Evolutionary conservation across 2,113 vertebrate species (phyloP).

Genomic region (Lasiurus borealis): DNA sequence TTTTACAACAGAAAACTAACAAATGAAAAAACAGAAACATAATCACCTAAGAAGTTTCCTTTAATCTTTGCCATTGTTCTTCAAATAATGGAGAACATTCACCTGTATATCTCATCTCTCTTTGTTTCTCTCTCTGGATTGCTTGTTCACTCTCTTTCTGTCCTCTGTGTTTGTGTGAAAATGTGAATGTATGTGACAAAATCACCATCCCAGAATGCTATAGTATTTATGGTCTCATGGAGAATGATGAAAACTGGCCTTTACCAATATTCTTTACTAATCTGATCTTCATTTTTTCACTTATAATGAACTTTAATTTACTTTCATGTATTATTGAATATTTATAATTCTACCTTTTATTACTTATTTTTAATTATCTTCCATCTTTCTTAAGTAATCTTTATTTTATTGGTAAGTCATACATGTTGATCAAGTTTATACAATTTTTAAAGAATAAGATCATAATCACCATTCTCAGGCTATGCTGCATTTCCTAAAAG

Average conservation of each 20-base stretch:
- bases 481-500: background rate
- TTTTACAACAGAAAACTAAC: background rate
- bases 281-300: background rate
- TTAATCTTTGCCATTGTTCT: background rate
- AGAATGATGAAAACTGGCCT: background rate
- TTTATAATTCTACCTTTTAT: background rate
- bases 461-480: background rate
- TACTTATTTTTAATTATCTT: background rate
- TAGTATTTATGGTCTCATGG: background rate
- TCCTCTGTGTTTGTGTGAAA: background rate
- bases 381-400: background rate
- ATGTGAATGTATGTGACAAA: too few relatives aligned
- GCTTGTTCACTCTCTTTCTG: background rate
- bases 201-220: background rate
- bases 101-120: background rate
- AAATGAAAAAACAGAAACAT: background rate
- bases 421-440: background rate
- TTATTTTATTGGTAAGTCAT: background rate
- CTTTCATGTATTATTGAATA: background rate
- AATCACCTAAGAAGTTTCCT: background rate
- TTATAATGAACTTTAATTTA: background rate
- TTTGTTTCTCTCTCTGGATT: background rate
- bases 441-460: background rate
- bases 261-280: background rate
- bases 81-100: background rate